A percentile compares a stretch with the other conserved stretches of the same genome.
Conservation (phyloP, 2,797 vertebrate species). For the Fundulus diaphanus region DNA sequence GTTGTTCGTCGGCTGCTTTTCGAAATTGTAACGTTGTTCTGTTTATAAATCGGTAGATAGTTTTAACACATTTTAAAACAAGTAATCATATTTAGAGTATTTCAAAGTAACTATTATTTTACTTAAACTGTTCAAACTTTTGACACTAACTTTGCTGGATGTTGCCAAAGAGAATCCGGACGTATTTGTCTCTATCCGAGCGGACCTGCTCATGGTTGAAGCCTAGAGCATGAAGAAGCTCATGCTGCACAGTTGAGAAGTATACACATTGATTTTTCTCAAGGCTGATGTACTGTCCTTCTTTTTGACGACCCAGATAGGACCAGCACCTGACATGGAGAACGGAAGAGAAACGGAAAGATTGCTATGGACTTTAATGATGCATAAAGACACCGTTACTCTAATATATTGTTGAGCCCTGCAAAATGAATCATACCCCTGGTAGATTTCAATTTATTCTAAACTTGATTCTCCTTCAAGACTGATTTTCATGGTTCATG, state of each 20-base stretch:
- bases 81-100: background rate
- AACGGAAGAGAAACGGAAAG: background rate
- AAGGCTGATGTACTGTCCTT: slow-evolving; percentile 44
- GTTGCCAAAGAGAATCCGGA: slow-evolving; percentile 56
- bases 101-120: background rate
- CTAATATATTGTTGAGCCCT: too few species aligned
- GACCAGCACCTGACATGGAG: slow-evolving; percentile 63
- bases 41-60: background rate
- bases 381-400: too few species aligned
- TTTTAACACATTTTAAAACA: background rate
- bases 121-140: background rate
- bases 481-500: too few species aligned
- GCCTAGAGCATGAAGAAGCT: slow-evolving; percentile 76
- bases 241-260: slow-evolving; percentile 50
- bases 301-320: slow-evolving; percentile 20
- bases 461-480: too few species aligned
- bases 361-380: too few species aligned
- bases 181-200: slow-evolving; percentile 60
- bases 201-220: slow-evolving; percentile 75
- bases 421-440: too few species aligned
- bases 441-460: too few species aligned
- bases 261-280: slow-evolving; percentile 41
- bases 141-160: slow-evolving; percentile 41
- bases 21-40: slow-evolving; percentile 21
- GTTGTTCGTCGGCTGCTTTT: slow-evolving; percentile 48